Percentiles rank a stretch among this genome's conserved stretches.
phyloP scores from a whole-genome alignment of 2,797 vertebrate species.

The Pseudotriccus pelzelni region DNA sequence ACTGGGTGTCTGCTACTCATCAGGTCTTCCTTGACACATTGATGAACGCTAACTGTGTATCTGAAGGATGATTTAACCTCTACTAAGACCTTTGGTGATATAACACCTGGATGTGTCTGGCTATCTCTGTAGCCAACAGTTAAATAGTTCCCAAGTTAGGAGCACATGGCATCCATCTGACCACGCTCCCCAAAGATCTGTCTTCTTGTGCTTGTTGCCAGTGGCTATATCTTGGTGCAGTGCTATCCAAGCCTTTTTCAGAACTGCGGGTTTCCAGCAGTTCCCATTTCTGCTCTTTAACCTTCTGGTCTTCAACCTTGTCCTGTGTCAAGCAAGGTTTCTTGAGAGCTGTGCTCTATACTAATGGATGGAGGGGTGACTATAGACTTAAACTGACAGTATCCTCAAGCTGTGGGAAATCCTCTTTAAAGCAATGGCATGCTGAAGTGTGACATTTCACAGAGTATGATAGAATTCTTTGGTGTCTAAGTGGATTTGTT shows the following conservation, averaged over 20 bases:
- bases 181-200: fast-evolving
- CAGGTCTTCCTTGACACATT: background rate
- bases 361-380: background rate
- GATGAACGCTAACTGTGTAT: background rate
- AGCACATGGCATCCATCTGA: background rate
- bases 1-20: background rate
- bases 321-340: background rate
- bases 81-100: background rate
- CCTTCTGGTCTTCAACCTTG: background rate
- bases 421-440: background rate
- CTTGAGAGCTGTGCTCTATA: background rate
- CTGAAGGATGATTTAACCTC: background rate
- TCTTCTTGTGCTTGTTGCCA: background rate
- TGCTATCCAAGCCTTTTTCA: background rate
- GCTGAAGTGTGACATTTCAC: background rate
- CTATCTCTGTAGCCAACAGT: background rate
- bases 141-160: background rate
- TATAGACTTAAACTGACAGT: no score
- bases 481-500: background rate
- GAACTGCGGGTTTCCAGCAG: background rate
- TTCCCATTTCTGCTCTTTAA: background rate
- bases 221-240: background rate
- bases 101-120: background rate
- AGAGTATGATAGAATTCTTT: background rate
- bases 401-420: background rate